Evolutionary conservation across 1,140 invertebrate species (phyloP), one percentile per base, ranked within the genome.

Genomic region (Monochamus saltuarius): DNA sequence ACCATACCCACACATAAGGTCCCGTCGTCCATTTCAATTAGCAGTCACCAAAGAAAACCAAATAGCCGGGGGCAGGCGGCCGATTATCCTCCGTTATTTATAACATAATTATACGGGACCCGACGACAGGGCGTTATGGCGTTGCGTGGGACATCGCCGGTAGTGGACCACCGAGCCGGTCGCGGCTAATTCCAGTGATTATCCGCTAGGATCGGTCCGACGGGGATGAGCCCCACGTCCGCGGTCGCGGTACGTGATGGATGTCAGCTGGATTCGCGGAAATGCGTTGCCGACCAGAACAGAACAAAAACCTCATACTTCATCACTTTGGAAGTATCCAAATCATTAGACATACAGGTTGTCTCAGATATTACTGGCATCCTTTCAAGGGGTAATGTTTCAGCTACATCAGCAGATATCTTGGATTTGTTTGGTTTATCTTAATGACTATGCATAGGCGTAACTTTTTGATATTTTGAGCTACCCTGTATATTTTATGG

Each of bases 121-220:
- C 72, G 69, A 29, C 72, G 71, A 69, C 70, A 69, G 69, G 68
- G 68, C 69, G 69, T 70, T 67, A 67, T 70, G 68, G 61, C 56
- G 37, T 57, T 71, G 70, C 68, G 70, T 70, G 69, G 73, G 72
- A 71, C 62, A 70, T 59, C 61, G 65, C 64, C 59, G 52, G 47
- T 37, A 54, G 14, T 56, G 72, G 74, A 75, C 74, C 73, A 75
- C 73, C 73, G 65, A 63, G 74, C 47, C 56, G 55, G 65, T 50
- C 56, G 57, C 34, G n/a, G 64, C 69, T 75, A 75, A 75, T 75
- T 70, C 70, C 66, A 69, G 72, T 73, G 70, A 75, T 75, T 75
- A 75, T 66, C 65, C 64, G 55, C 57, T 65, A 67, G 65, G 65
- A 61, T 70, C 67, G 68, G 69, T 68, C 62, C 55, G 37, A 63